phyloP scores from a whole-genome alignment of 2,113 vertebrate species.

The Anarhynchus alexandrinus region DNA sequence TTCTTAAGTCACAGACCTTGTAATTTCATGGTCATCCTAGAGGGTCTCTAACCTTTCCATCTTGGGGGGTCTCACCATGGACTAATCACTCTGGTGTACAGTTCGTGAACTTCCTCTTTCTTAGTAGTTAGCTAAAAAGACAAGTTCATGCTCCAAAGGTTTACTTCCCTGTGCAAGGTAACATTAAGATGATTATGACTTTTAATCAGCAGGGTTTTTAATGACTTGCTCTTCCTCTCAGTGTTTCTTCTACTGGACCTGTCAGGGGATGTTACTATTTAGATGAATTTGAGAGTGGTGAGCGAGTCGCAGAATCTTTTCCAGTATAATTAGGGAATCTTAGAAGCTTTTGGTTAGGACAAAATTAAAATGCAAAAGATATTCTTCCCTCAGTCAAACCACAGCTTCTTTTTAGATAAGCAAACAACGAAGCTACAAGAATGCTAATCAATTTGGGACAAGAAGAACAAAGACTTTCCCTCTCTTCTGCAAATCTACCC shows the following conservation, averaged over 20 bases:
- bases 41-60: not conserved
- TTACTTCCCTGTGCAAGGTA: not conserved
- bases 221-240: not conserved
- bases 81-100: not conserved
- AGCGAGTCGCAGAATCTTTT: not conserved
- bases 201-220: not conserved
- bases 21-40: not conserved
- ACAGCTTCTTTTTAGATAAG: not conserved
- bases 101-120: not conserved
- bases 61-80: not conserved
- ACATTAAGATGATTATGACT: not conserved
- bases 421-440: not conserved
- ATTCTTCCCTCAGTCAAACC: not conserved
- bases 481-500: not conserved
- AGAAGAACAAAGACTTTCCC: not conserved
- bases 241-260: not conserved
- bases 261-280: not conserved
- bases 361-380: constrained; percentile 12
- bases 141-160: not conserved
- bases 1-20: accelerated
- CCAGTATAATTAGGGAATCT: not conserved
- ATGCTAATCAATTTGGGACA: not conserved
- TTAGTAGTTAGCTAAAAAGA: not conserved
- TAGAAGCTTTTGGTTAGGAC: not conserved
- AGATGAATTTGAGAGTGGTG: not conserved